Conservation (phyloP, 2,888 invertebrate genomes). For the Sesia bembeciformis region DNA sequence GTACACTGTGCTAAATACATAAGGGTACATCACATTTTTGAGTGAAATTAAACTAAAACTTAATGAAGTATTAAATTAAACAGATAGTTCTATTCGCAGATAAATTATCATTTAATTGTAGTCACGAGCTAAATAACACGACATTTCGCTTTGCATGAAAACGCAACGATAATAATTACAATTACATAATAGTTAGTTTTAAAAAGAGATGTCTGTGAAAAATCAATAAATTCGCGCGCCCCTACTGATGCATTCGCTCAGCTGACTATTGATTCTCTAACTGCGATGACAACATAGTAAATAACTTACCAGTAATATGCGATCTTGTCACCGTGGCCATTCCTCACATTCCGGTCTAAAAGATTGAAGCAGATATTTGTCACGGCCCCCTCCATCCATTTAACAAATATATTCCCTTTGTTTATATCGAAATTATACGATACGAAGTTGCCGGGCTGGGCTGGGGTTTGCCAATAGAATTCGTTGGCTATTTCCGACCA, state of each 20-base stretch:
- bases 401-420: slow-evolving; percentile 91
- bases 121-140: not conserved
- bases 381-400: slow-evolving; percentile 95
- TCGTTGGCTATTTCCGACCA: slow-evolving; percentile 95
- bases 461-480: slow-evolving; percentile 92
- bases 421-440: slow-evolving; percentile 93
- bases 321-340: slow-evolving; percentile 90
- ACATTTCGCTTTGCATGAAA: not conserved
- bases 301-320: slow-evolving; percentile 94
- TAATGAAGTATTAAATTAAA: too few relatives aligned
- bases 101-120: not conserved
- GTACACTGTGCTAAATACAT: too few relatives aligned
- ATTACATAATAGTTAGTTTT: slow-evolving; percentile 3
- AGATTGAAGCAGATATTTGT: slow-evolving; percentile 98
- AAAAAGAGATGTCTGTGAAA: slow-evolving; percentile 14
- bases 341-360: slow-evolving; percentile 92
- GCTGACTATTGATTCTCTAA: slow-evolving; percentile 51
- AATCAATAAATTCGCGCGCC: slow-evolving; percentile 64
- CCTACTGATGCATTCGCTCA: slow-evolving; percentile 48
- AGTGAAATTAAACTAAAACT: too few relatives aligned
- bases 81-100: too few relatives aligned
- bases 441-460: slow-evolving; percentile 83
- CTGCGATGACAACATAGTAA: slow-evolving; percentile 13
- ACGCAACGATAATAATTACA: not conserved
- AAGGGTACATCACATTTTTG: too few relatives aligned